These are phyloP conservation scores for Thecocarcelia acutangulata DNA, from an alignment of 2,888 invertebrate genomes.

Conservation along the genomic window DNA sequence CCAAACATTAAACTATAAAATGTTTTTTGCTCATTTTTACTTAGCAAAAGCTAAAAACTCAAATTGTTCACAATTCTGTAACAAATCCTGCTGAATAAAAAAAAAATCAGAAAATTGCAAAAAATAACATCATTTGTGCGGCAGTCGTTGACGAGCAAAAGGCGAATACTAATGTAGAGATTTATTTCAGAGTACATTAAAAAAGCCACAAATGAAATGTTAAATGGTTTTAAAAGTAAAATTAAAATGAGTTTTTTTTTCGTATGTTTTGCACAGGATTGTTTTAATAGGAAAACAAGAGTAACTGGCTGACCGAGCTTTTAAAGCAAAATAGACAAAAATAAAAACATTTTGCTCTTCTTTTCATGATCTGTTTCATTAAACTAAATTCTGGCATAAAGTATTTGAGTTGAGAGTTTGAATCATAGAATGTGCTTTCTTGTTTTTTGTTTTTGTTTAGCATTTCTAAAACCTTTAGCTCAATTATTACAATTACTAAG, in stretches of 20 bases:
- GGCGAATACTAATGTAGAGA: neutral
- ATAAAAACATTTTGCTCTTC: neutral
- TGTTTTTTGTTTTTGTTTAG: no score
- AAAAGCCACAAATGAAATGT: conserved; percentile 65
- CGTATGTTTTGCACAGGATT: neutral
- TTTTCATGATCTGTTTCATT: neutral
- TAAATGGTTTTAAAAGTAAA: conserved; percentile 63
- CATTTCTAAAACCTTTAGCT: no score
- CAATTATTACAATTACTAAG: no score
- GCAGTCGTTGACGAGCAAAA: neutral
- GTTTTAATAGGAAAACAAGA: neutral
- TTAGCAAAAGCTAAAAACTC: conserved; percentile 8
- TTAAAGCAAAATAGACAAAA: neutral
- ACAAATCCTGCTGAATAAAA: conserved; percentile 24
- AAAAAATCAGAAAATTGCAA: conserved; percentile 16
- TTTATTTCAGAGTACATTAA: conserved; percentile 17
- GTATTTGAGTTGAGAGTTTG: no score
- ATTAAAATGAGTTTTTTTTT: conserved; percentile 51
- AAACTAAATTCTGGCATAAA: no score
- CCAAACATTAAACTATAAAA: conserved; percentile 36
- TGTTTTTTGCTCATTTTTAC: neutral
- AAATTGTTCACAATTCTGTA: conserved; percentile 24
- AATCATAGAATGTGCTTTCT: no score
- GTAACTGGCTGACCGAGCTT: neutral
- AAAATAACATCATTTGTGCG: conserved; percentile 9